Evolutionary conservation across 1,140 invertebrate genomes (phyloP), one percentile per base, ranked within the genome.

Genomic region (Brevipalpus yothersi): DNA sequence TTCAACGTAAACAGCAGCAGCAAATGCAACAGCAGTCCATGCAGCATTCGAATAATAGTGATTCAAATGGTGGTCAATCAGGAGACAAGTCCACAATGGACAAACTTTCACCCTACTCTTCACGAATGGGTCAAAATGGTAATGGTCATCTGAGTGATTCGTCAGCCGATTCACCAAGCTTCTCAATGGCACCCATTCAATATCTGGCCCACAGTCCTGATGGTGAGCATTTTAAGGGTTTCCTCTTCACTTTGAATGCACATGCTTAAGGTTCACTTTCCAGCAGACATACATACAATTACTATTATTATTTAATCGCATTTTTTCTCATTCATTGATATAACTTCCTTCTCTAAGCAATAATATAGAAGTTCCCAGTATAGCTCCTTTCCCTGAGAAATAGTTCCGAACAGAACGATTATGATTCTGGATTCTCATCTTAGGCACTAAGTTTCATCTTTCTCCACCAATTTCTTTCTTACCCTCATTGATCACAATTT

Each of bases 1-100:
- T 67, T 42, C 66, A 67, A 59, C 55, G 66, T 21, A 67, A 67
- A 60, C 66, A 67, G 47, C 66, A 67, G 58, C 66, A 67, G 47
- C 61, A 63, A 42, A 41, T 60, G 53, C 62, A 62, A 40, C 54
- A 63, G 21, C 63, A 63, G n/a, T 41, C 41, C 19, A 40, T 17
- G n/a, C 41, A 58, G 19, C 41, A 40, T 17, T 39, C 56, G 31
- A 17, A 15, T 41, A 40, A 39, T n/a, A 17, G 39, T 39, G 56
- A 17, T 21, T 42, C 40, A 21, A 11, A 45, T 23, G 23, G 10
- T 41, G 53, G 53, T 55, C 10, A 39, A 55, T 47, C 45, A 7
- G 53, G 53, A 13, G 43, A 58, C 19, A 47, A 47, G 31, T 58
- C 56, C 8, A 43, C 9, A 23, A 13, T 58, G 8, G 56, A 47